Base-by-base conservation (phyloP, 2,113 vertebrate genomes). In the Tringa solitaria region DNA sequence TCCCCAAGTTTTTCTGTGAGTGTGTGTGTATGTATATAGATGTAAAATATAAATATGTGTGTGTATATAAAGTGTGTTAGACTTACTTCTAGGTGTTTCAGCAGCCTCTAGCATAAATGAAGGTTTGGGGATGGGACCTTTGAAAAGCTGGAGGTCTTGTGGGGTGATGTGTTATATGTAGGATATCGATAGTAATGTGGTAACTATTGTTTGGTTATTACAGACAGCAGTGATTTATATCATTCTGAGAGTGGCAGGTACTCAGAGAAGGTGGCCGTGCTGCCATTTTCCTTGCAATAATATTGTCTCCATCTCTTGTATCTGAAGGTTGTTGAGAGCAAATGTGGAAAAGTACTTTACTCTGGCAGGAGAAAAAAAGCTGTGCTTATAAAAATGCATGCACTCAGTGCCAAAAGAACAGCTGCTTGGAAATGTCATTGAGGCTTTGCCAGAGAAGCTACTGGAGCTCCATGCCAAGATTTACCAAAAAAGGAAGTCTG, bases 401-500 rank as follows among this genome's bases (percentile, higher is more conserved):
- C 14, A 15, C 12, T 77, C 0, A 0, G n/a, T 81, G 86, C 84
- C 80, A 90, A 39, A 77, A 90, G 46, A 89, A 53, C 68, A 78
- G 73, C 81, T 89, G 76, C 77, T 84, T 89, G 76, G 72, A 92
- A 89, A 74, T 68, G 80, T 89, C 77, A 82, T 10, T 33, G 72
- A 75, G 76, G 50, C 46, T 81, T 59, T 95, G 68, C 79, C 45
- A 80, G 76, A 61, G 83, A 74, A 86, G 72, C 72, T 86, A 43
- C 45, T 61, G 33, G 41, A 80, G 51, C 50, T 79, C n/a, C 0
- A 1, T 80, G 72, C 63, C 83, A 77, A 45, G 50, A 41, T 21
- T 73, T 65, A 45, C 75, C 54, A 22, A 45, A 46, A 76, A 85
- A 68, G 51, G 46, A 51, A 30, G 43, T 30, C 2, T 68, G 46